A percentile compares a stretch with the other conserved stretches of the same genome.
These are phyloP conservation scores for Tetramorium alpestre DNA, from an alignment of 1,140 invertebrate species.

Conservation along the genomic window DNA sequence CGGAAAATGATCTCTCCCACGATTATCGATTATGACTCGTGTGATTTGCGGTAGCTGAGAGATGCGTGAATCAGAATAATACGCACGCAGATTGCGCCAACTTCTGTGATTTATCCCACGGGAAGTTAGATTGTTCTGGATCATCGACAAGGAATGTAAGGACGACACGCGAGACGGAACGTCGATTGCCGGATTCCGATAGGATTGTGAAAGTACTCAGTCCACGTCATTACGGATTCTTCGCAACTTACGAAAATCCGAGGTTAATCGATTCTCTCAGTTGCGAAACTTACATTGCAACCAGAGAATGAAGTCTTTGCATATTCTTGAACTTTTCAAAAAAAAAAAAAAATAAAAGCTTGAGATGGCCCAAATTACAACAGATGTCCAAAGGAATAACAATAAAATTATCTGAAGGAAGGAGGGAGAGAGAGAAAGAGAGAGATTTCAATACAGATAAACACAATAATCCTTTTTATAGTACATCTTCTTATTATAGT, in stretches of 20 bases:
- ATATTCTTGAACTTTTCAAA: background rate
- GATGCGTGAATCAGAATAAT: constrained; percentile 69
- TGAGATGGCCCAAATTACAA: background rate
- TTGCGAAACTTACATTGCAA: constrained; percentile 35
- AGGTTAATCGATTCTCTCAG: background rate
- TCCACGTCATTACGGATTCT: constrained; percentile 50
- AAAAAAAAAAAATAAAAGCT: background rate
- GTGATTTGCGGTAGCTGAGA: constrained; percentile 42
- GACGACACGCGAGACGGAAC: constrained; percentile 70
- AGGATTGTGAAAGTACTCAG: constrained; percentile 47
- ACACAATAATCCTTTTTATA: background rate
- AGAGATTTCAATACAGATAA: background rate
- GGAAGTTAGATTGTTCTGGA: constrained; percentile 66
- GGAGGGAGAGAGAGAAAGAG: background rate
- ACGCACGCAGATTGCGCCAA: constrained; percentile 38
- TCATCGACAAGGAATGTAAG: constrained; percentile 82
- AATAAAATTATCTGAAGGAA: background rate
- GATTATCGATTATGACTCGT: constrained; percentile 59
- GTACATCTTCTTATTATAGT: background rate
- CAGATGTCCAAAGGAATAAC: background rate
- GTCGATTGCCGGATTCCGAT: constrained; percentile 75
- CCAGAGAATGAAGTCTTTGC: background rate
- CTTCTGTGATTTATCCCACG: constrained; percentile 39
- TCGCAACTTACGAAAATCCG: constrained; percentile 45
- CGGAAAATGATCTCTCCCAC: constrained; percentile 55